Conservation (phyloP, 2,888 invertebrate genomes). For the Aelia acuminata region DNA sequence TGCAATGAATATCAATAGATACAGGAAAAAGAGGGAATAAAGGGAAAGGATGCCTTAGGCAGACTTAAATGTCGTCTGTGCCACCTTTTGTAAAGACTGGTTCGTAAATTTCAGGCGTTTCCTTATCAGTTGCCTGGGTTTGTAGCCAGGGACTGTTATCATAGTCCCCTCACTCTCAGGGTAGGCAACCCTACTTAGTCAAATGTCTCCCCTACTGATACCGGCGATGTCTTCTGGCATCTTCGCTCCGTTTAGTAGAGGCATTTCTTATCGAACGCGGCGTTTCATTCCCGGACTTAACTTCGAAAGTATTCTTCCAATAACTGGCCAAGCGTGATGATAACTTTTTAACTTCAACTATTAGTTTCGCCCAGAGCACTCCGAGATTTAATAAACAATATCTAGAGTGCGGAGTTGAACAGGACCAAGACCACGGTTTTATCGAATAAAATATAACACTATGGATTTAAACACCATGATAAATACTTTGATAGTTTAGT, state of each 20-base stretch:
- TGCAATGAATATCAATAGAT: background rate
- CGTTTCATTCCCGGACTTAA: background rate
- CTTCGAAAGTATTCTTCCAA: background rate
- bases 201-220: conserved; percentile 45
- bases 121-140: conserved; percentile 38
- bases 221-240: conserved; percentile 37
- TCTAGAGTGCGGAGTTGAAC: too few relatives aligned
- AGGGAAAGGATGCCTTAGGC: background rate
- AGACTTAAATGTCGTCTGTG: conserved; percentile 32
- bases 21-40: conserved; percentile 12
- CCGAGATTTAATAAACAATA: background rate
- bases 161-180: conserved; percentile 38
- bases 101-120: conserved; percentile 39
- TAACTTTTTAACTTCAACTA: conserved; percentile 45
- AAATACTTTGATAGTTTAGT: too few relatives aligned
- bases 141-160: conserved; percentile 16
- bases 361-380: background rate
- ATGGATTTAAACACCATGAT: too few relatives aligned
- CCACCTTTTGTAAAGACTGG: conserved; percentile 27
- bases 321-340: conserved; percentile 36
- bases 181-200: conserved; percentile 36
- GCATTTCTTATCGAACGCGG: conserved; percentile 24
- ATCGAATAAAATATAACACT: too few relatives aligned
- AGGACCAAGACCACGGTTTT: too few relatives aligned
- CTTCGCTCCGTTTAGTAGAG: conserved; percentile 35